Base-by-base conservation (phyloP, 1,140 invertebrate genomes). In the Drosophila truncata region DNA sequence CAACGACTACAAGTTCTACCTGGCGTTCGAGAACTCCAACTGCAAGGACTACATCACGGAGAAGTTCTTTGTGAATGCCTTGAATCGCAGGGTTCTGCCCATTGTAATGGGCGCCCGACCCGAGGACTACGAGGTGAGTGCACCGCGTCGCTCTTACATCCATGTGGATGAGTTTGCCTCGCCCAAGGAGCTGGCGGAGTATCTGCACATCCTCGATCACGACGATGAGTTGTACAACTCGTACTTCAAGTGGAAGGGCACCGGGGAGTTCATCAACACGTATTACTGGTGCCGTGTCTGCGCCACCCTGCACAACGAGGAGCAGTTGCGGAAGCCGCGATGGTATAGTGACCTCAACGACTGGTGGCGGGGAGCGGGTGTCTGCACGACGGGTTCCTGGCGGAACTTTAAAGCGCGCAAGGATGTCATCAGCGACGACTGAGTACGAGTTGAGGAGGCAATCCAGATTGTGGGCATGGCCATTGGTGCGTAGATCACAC, bases 21-120 rank as follows among this genome's bases (percentile, higher is more conserved):
- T 99, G 49, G 97, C 98, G 0, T 99, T 99, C 91, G 98, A 99
- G 93, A 99, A 99, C 93, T 98, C 98, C 1, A 98, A 99, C 83
- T 99, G 98, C 93, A 95, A 95, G 54, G 98, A 99, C 93, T 99
- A 99, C 92, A 97, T 99, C 49, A 99, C 98, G 0, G 98, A 99
- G 92, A 99, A 99, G 92, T 98, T 99, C 92, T 99, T 98, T 91
- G 97, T 98, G 42, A 99, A 99, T 92, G 98, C 97, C 54, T 94
- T 99, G 20, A 98, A 97, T 62, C 96, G 98, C 78, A 96, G 98
- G 87, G 95, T 98, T 13, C 92, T 99, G 49, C 98, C 98, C 0
- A 97, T 99, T 52, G 98, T 99, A 18, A 99, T 99, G 98, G 99
- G 99, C 2, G 98, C 97, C 1, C 95, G 96, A 37, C 96, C 96